Evolutionary conservation across 2,888 invertebrate species (phyloP).

Genomic region (Dryomyza anilis): DNA sequence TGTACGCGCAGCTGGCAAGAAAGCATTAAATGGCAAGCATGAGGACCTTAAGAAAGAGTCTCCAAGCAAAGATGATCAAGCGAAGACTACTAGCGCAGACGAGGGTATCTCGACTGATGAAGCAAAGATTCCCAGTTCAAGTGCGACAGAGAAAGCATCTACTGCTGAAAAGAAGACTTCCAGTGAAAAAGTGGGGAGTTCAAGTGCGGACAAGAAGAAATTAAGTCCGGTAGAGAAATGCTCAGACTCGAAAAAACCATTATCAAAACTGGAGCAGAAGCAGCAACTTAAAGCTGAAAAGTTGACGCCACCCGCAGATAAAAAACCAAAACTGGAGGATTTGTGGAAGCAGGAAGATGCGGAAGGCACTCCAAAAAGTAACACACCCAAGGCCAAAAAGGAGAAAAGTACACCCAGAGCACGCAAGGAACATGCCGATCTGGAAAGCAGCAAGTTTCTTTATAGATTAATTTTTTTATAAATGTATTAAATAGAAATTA

Average conservation of each 20-base stretch:
- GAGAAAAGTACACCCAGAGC: slow-evolving; percentile 22
- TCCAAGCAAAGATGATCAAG: too few relatives aligned
- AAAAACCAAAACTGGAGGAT: slow-evolving; percentile 19
- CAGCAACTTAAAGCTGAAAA: neutral
- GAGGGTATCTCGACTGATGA: too few relatives aligned
- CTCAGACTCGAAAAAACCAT: neutral
- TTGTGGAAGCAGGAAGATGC: slow-evolving; percentile 13
- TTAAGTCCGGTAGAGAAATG: neutral
- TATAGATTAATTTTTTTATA: neutral
- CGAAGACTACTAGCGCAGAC: too few relatives aligned
- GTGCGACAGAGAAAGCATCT: neutral
- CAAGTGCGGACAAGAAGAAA: neutral
- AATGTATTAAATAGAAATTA: neutral
- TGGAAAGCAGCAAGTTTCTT: slow-evolving; percentile 48
- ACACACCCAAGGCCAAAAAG: slow-evolving; percentile 37
- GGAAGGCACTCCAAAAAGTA: slow-evolving; percentile 33
- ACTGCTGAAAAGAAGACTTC: neutral
- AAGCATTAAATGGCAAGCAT: too few relatives aligned
- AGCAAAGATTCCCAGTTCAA: too few relatives aligned
- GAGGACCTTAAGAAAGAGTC: neutral
- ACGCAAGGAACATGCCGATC: slow-evolving; percentile 37
- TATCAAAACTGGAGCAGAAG: neutral
- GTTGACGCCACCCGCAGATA: neutral
- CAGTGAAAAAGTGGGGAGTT: too few relatives aligned
- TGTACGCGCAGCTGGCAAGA: neutral